Conservation (phyloP, 2,797 vertebrate species). For the Muraenolepis orangiensis region DNA sequence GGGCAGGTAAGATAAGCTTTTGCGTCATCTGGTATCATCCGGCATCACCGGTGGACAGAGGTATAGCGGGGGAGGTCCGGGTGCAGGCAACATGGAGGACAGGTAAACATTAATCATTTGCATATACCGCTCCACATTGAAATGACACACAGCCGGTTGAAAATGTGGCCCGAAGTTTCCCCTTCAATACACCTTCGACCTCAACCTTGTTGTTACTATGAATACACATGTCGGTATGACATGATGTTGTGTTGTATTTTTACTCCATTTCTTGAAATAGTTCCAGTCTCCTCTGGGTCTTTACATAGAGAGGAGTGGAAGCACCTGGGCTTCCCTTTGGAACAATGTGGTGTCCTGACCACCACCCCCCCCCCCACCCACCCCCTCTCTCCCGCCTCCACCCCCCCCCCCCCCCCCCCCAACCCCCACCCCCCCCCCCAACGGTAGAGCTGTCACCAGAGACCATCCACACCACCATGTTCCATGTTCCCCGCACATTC, state of each 20-base stretch:
- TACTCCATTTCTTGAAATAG: not conserved
- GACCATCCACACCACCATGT: conserved; percentile 18
- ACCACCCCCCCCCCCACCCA: conserved; percentile 26
- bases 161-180: too few relatives aligned
- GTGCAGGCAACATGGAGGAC: too few relatives aligned
- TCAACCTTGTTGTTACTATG: not conserved
- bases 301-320: conserved; percentile 39
- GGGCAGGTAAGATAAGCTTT: too few relatives aligned
- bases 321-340: conserved; percentile 59
- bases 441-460: conserved; percentile 31
- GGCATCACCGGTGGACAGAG: too few relatives aligned
- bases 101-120: too few relatives aligned
- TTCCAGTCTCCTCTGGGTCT: not conserved
- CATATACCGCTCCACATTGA: too few relatives aligned
- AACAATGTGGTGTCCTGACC: conserved; percentile 46
- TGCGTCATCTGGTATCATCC: too few relatives aligned
- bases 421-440: conserved; percentile 21
- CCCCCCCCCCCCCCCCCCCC: conserved; percentile 23
- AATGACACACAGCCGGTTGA: too few relatives aligned
- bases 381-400: too few relatives aligned
- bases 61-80: too few relatives aligned
- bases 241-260: not conserved
- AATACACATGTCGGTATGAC: not conserved
- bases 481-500: conserved; percentile 42
- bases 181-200: not conserved